Percentiles rank a stretch among this genome's conserved stretches.
phyloP scores from a whole-genome alignment of 2,888 invertebrate genomes.

The Xestobium rufovillosum region DNA sequence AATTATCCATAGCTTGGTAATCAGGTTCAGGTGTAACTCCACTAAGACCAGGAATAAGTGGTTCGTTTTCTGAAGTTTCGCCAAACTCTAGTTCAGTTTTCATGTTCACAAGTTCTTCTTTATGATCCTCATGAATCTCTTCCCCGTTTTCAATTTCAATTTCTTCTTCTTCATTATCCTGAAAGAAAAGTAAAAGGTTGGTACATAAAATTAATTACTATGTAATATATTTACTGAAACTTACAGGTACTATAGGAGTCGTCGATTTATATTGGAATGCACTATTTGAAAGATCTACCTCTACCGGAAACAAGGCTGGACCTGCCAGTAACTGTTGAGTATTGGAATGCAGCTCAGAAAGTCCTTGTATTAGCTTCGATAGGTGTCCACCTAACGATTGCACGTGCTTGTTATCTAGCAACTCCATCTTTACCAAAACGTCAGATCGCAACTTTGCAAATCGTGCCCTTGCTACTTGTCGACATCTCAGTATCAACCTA shows the following conservation, averaged over 20 bases:
- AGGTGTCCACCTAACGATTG: conserved; percentile 87
- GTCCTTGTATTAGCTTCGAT: conserved; percentile 74
- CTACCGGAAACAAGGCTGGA: conserved; percentile 84
- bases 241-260: conserved; percentile 40
- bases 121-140: conserved; percentile 33
- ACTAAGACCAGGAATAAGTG: conserved; percentile 26
- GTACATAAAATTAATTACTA: too few species aligned
- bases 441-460: conserved; percentile 81
- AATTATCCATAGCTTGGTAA: conserved; percentile 42
- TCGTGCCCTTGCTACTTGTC: conserved; percentile 84
- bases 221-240: too few species aligned
- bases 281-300: conserved; percentile 86
- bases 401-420: conserved; percentile 96
- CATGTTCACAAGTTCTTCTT: background rate
- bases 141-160: conserved; percentile 43
- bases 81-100: background rate
- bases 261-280: conserved; percentile 86
- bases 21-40: conserved; percentile 35
- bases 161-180: conserved; percentile 51
- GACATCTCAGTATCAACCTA: conserved; percentile 85
- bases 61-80: conserved; percentile 17
- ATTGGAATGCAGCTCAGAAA: conserved; percentile 56
- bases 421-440: conserved; percentile 93
- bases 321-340: conserved; percentile 70
- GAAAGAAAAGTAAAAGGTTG: conserved; percentile 1